Evolutionary conservation across 2,888 invertebrate genomes (phyloP).

Genomic region (Osmoderma eremita): DNA sequence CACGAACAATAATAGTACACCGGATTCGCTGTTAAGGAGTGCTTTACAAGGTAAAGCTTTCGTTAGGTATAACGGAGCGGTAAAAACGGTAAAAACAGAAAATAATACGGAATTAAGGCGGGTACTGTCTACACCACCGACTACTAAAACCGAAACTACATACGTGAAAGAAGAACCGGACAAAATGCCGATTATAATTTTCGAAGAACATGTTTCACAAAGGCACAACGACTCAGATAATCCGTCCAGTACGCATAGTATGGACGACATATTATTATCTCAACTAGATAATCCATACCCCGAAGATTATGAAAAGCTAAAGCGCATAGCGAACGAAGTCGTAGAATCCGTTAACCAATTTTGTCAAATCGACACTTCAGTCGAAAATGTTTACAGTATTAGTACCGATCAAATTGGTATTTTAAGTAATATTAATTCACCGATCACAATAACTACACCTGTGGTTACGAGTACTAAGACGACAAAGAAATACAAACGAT

Average conservation of each 20-base stretch:
- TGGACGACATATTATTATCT: conserved; percentile 76
- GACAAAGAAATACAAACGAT: conserved; percentile 77
- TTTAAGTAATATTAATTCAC: conserved; percentile 59
- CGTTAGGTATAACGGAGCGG: conserved; percentile 61
- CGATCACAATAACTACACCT: conserved; percentile 64
- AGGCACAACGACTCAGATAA: conserved; percentile 62
- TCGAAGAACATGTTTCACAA: conserved; percentile 58
- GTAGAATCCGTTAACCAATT: conserved; percentile 80
- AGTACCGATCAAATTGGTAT: conserved; percentile 60
- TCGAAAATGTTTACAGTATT: conserved; percentile 69
- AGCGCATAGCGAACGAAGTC: conserved; percentile 84
- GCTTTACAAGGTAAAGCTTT: conserved; percentile 83
- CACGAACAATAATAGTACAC: conserved; percentile 56
- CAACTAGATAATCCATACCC: conserved; percentile 76
- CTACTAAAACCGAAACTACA: conserved; percentile 62
- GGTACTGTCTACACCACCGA: conserved; percentile 65
- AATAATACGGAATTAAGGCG: conserved; percentile 68
- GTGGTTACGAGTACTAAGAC: conserved; percentile 72
- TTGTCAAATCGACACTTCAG: conserved; percentile 67
- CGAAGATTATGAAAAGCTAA: conserved; percentile 86
- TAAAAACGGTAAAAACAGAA: conserved; percentile 56
- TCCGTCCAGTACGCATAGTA: conserved; percentile 67
- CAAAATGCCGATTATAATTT: conserved; percentile 59
- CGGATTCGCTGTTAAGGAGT: conserved; percentile 82
- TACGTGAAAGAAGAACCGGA: conserved; percentile 60